Base-by-base conservation (phyloP, 2,113 vertebrate genomes). In the Pontoporia blainvillei region DNA sequence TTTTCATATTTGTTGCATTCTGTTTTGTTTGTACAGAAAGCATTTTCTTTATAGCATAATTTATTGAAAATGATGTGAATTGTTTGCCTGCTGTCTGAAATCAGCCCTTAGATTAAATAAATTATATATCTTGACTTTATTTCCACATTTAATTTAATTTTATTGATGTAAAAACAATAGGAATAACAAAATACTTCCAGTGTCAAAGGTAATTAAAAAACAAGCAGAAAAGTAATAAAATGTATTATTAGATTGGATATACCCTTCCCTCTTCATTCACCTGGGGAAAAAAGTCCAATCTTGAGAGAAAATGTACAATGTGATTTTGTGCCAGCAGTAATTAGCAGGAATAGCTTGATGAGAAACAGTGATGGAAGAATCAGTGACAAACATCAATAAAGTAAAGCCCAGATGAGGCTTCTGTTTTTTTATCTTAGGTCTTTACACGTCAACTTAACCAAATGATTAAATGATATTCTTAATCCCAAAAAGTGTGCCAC, bases 331-430 rank as follows among this genome's bases (percentile, higher is more conserved):
- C 41, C 91, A 91, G 49, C 17, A 75, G 36, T 94, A 92, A 96
- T 96, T 96, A 95, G 86, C 69, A 90, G 41, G 64, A 95, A n/a
- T 54, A 92, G 41, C 62, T 85, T 95, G 93, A 96, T 39, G 91
- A 93, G 94, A 96, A 97, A 64, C 88, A 96, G 79, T 81, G 57
- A 78, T 81, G 66, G 67, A 82, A 91, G 79, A 97, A 95, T 96
- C 96, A 92, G 95, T 95, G 88, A 85, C 57, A 73, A 75, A 62
- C 54, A 75, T 96, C 86, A 96, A 82, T 96, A 97, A 87, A 82
- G 46, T 52, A 59, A 91, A 86, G 61, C 29, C 36, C 49, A 78
- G 82, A 75, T 67, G 46, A 95, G 57, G 34, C 62, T 91, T 86
- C 59, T 92, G 78, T 17, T 85, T 92, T 54, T 89, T 96, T 31